Evolutionary conservation across 2,113 vertebrate genomes (phyloP), one percentile per base, ranked within the genome.

Genomic region (Tragelaphus strepsiceros): DNA sequence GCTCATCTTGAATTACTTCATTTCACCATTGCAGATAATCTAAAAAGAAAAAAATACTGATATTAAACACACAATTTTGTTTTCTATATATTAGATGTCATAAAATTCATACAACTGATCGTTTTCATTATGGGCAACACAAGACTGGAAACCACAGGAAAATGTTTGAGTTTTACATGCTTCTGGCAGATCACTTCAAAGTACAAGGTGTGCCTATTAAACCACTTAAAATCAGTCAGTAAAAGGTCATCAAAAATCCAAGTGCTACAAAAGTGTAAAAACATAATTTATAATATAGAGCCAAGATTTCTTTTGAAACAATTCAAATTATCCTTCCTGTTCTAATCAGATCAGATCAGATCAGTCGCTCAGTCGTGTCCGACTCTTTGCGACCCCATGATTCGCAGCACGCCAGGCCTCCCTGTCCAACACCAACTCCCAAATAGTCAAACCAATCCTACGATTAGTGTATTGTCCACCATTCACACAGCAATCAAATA

Each of bases 1-100:
- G 99, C 99, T 99, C 99, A 99, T 99, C 98, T 99, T 95, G 98
- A 98, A 22, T 97, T 92, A 97, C 84, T 98, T 99, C 98, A 99
- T 98, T 98, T 98, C 98, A 99, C 96, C 99, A 99, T 99, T 97
- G 99, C 98, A 98, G 86, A 98, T 94, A 97, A 97, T 97, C 99
- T 98, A 98, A 98, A 98, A 97, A 51, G 83, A 94, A 91, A 82
- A 98, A 96, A 97, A 98, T 58, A 78, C 83, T 83, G 22, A 92
- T 54, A 98, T 93, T 89, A 95, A 59, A 92, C 51, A 92, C 1
- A 78, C 4, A 93, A 5, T 15, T 88, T 67, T 94, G 78, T 92
- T 35, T 53, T 91, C 90, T 43, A 83, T 46, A 56, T 24, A 67
- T 67, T 77, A 93, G 9, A 59, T 39, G 3, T 77, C 90, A 93